Conservation (phyloP, 2,113 vertebrate genomes). For the Antigone vipio region DNA sequence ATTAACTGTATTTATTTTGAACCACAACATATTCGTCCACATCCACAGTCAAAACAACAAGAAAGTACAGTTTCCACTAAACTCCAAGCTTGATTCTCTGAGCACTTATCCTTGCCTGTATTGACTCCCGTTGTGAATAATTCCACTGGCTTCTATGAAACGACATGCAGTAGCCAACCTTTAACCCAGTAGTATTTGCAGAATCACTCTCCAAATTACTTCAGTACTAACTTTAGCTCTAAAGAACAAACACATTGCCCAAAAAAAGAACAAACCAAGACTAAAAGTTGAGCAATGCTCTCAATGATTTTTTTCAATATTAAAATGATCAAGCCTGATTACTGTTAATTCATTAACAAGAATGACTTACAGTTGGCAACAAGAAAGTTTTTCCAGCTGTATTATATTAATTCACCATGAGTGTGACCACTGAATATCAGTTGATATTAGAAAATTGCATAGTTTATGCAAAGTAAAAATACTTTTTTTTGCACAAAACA, state of each 20-base stretch:
- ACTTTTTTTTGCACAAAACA: not conserved
- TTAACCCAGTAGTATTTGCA: not conserved
- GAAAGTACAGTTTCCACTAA: not conserved
- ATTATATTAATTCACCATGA: not conserved
- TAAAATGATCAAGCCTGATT: not conserved
- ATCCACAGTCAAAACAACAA: not conserved
- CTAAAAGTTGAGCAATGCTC: not conserved
- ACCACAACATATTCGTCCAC: not conserved
- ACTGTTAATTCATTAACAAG: not conserved
- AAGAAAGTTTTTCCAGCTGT: not conserved
- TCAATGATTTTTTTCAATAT: not conserved
- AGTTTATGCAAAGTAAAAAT: not conserved
- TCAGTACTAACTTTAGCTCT: not conserved
- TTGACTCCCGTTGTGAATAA: not conserved
- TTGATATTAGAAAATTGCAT: not conserved
- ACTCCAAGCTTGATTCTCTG: not conserved
- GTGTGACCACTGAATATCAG: not conserved
- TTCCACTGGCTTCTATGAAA: not conserved
- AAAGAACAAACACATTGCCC: not conserved
- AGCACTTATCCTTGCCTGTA: not conserved
- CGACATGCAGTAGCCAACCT: not conserved
- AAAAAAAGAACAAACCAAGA: not conserved
- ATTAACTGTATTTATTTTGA: slow-evolving; percentile 41
- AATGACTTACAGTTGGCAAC: not conserved
- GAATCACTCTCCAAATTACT: not conserved